Evolutionary conservation across 2,113 vertebrate genomes (phyloP), one percentile per base, ranked within the genome.

Genomic region (Pedetes capensis): DNA sequence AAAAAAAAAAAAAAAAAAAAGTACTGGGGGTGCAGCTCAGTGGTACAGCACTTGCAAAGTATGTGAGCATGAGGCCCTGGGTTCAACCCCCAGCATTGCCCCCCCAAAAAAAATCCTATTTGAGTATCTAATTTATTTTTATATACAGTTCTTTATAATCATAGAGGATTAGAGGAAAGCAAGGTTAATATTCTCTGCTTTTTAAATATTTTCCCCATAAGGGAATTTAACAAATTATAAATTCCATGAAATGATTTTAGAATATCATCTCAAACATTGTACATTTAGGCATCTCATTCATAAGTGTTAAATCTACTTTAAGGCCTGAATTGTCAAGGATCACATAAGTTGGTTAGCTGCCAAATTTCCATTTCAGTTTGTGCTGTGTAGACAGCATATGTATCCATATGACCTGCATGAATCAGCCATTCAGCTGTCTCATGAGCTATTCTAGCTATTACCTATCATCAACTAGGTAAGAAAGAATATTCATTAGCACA

Each of bases 301-400:
- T 85, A 96, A 95, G 94, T 93, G 78, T 89, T 94, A 74, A 85
- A 71, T 95, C 89, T 96, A 71, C 93, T 94, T 86, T 93, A 95
- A 93, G 86, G 63, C 39, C 79, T 78, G 68, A 94, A 89, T 95
- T 91, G 85, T 94, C 82, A 97, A 88, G 63, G 89, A 94, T 96
- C 74, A 75, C 44, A 69, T 88, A 68, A 81, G 64, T 78, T 91
- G 95, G 82, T 66, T n/a, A 49, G 93, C 95, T 95, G 95, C 94
- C 94, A 95, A 89, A 86, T 96, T 89, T 96, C 95, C 89, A 74
- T 23, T 89, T 93, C 55, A 66, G 74, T 89, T 89, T 95, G 29
- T 91, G 78, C 86, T 96, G 74, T 59, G 76, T 95, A 88, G 74
- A 91, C 86, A 71, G 86, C 89, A 86, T 37, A 64, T 82, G 37